phyloP scores from a whole-genome alignment of 2,113 vertebrate genomes.

The Odontophorus gujanensis region DNA sequence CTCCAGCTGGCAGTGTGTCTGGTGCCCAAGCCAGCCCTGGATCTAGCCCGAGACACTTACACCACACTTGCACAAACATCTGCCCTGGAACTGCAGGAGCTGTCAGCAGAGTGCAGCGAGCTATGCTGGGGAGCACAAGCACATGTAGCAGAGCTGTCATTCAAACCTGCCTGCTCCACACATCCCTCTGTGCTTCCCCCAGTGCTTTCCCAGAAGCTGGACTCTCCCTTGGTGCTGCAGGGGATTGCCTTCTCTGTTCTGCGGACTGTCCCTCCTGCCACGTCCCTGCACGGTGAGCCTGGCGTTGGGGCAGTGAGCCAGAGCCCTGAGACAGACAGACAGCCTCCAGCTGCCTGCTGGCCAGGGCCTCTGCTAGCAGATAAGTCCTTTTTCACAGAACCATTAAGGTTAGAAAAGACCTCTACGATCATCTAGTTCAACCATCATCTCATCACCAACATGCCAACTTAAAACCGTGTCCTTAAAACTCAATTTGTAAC shows the following conservation, averaged over 20 bases:
- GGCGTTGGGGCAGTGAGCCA: not conserved
- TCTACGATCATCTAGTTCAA: too few species aligned
- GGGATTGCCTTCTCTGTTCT: not conserved
- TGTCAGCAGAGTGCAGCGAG: accelerated
- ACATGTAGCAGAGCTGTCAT: accelerated
- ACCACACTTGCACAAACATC: not conserved
- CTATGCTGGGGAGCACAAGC: accelerated
- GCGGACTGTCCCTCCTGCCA: not conserved
- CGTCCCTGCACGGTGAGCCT: not conserved
- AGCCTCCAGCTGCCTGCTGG: not conserved
- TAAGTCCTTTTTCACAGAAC: not conserved
- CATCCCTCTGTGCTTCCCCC: not conserved
- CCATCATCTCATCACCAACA: too few species aligned
- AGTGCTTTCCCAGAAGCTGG: not conserved
- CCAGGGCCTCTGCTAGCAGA: not conserved
- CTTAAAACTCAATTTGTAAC: not conserved
- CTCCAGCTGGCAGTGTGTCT: not conserved
- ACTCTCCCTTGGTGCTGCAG: not conserved
- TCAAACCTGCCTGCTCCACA: not conserved
- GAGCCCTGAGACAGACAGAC: not conserved
- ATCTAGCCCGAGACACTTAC: not conserved
- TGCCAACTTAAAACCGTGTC: too few species aligned
- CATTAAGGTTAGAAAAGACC: too few species aligned
- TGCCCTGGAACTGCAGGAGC: not conserved
- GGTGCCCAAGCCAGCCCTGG: not conserved